phyloP scores from a whole-genome alignment of 2,888 invertebrate species.

The Dasysyrphus albostriatus region DNA sequence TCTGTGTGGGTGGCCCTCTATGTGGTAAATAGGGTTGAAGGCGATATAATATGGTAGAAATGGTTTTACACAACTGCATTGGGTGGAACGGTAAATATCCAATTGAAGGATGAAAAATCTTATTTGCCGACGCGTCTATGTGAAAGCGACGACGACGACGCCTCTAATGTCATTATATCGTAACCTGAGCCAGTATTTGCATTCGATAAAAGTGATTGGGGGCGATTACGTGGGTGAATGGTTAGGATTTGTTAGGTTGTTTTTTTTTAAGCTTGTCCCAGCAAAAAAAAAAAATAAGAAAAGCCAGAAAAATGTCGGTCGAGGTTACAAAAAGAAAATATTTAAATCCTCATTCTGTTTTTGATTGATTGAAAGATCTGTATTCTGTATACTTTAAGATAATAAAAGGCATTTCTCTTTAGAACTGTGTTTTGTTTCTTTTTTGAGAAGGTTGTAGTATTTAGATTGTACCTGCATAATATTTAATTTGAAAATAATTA shows the following conservation, averaged over 20 bases:
- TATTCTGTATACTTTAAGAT: neutral
- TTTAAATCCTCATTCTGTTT: constrained; percentile 14
- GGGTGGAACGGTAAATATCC: constrained; percentile 54
- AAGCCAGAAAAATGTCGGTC: neutral
- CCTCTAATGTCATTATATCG: constrained; percentile 73
- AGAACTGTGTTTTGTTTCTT: neutral
- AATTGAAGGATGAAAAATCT: constrained; percentile 70
- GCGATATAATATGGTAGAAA: constrained; percentile 25
- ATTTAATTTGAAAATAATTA: too few relatives aligned
- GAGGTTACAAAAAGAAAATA: neutral
- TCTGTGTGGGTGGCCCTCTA: neutral
- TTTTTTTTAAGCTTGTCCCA: neutral
- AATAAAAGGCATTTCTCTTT: neutral
- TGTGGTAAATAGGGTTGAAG: neutral
- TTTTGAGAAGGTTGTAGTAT: neutral
- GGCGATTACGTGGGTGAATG: constrained; percentile 60
- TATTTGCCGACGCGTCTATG: constrained; percentile 63
- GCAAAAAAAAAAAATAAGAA: neutral
- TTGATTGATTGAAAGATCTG: neutral
- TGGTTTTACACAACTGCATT: constrained; percentile 25
- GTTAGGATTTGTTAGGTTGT: constrained; percentile 1
- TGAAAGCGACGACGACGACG: constrained; percentile 57
- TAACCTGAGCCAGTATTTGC: constrained; percentile 72
- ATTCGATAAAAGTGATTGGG: constrained; percentile 70
- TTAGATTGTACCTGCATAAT: neutral